Percentiles rank a stretch among this genome's conserved stretches.
phyloP scores from a whole-genome alignment of 2,888 invertebrate genomes.

The Leptinotarsa rubiginosa region DNA sequence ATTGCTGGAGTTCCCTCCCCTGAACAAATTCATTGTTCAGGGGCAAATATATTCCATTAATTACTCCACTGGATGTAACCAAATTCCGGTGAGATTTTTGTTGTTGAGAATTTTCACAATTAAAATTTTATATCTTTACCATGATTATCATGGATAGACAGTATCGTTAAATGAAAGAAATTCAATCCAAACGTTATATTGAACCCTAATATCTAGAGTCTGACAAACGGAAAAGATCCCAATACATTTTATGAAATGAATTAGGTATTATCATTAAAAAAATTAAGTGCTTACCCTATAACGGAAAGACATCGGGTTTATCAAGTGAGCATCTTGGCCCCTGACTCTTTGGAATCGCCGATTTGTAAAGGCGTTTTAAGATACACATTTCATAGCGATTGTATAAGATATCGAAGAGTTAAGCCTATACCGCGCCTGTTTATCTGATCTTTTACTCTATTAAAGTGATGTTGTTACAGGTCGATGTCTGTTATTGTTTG shows the following conservation, averaged over 20 bases:
- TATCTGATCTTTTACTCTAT: conserved; percentile 56
- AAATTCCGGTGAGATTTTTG: no score
- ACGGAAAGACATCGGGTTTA: conserved; percentile 36
- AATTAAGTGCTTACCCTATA: conserved; percentile 1
- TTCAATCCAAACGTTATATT: no score
- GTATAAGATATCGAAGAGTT: conserved; percentile 51
- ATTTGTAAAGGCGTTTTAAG: conserved; percentile 65
- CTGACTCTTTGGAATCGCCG: conserved; percentile 58
- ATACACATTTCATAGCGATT: conserved; percentile 52
- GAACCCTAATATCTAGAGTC: neutral
- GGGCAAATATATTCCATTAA: no score
- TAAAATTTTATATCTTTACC: no score
- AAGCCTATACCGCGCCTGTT: conserved; percentile 50
- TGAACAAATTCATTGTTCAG: no score
- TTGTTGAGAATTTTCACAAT: no score
- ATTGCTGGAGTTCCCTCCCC: no score
- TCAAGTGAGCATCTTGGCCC: conserved; percentile 49
- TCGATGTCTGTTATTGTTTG: conserved; percentile 54
- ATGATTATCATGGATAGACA: no score
- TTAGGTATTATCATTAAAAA: neutral
- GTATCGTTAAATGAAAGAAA: no score
- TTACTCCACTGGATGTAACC: no score
- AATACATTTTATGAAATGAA: neutral
- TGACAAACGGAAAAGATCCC: neutral
- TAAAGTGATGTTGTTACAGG: conserved; percentile 55